Evolutionary conservation across 1,140 invertebrate species (phyloP).

Genomic region (Bombyx mandarina): DNA sequence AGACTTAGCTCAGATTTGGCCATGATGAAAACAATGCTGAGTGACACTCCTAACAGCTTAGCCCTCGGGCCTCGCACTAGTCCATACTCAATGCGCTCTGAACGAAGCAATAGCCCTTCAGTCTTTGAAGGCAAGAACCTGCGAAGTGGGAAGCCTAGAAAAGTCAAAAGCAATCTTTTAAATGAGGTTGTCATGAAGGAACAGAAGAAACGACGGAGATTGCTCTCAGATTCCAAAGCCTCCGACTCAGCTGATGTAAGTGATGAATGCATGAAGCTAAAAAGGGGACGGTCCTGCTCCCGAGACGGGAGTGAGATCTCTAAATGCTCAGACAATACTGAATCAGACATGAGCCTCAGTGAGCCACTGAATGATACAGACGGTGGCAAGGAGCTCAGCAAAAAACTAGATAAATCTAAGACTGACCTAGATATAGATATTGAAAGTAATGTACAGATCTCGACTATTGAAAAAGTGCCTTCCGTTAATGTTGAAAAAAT

Average conservation of each 20-base stretch:
- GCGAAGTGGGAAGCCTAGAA: slow-evolving; percentile 76
- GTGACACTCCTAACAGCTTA: slow-evolving; percentile 46
- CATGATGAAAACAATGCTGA: slow-evolving; percentile 60
- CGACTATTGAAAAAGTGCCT: slow-evolving; percentile 67
- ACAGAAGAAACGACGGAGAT: slow-evolving; percentile 61
- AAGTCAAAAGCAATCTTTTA: slow-evolving; percentile 69
- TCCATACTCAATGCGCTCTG: slow-evolving; percentile 72
- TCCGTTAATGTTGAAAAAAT: slow-evolving; percentile 58
- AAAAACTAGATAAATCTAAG: slow-evolving; percentile 67
- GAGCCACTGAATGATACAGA: slow-evolving; percentile 69
- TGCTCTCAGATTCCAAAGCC: slow-evolving; percentile 59
- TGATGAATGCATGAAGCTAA: slow-evolving; percentile 69
- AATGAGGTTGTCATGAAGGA: slow-evolving; percentile 66
- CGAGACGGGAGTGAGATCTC: slow-evolving; percentile 71
- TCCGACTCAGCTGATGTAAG: slow-evolving; percentile 39
- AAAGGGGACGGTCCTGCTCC: slow-evolving; percentile 73
- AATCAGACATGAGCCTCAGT: slow-evolving; percentile 75
- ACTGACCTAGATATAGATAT: slow-evolving; percentile 66
- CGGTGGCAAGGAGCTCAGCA: slow-evolving; percentile 58
- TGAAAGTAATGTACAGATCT: slow-evolving; percentile 68
- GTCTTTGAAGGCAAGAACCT: slow-evolving; percentile 68
- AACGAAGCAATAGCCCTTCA: slow-evolving; percentile 66
- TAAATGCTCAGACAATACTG: slow-evolving; percentile 72
- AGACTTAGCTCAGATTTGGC: slow-evolving; percentile 61
- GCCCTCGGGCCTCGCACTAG: slow-evolving; percentile 59